A percentile compares a stretch with the other conserved stretches of the same genome.
These are phyloP conservation scores for Pseudotriccus pelzelni DNA, from an alignment of 2,797 vertebrate species.

Conservation along the genomic window DNA sequence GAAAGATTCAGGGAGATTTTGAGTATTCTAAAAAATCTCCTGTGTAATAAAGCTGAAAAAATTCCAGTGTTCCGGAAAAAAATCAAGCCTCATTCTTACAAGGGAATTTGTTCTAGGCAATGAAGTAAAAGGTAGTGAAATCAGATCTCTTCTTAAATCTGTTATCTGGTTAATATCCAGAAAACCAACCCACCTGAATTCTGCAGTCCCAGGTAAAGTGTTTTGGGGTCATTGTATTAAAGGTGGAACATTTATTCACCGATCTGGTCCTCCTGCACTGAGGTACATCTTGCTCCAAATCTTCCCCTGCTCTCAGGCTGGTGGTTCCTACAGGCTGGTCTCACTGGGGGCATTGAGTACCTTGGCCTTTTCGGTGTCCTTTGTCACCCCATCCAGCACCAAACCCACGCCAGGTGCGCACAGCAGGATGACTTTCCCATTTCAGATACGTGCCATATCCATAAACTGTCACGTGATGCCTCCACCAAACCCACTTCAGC, in stretches of 20 bases:
- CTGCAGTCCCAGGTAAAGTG: neutral
- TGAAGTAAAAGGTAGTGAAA: neutral
- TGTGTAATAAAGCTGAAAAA: neutral
- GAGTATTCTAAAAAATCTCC: neutral
- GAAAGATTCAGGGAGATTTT: neutral
- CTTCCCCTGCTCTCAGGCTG: neutral
- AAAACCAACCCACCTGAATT: neutral
- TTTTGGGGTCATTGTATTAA: neutral
- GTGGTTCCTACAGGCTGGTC: neutral
- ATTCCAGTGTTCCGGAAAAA: constrained; percentile 1
- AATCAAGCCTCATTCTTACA: neutral
- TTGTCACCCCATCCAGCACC: neutral
- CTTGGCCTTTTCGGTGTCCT: neutral
- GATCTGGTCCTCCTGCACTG: neutral
- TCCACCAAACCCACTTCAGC: neutral
- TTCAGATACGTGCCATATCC: fast-evolving
- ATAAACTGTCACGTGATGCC: neutral
- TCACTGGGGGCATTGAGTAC: neutral
- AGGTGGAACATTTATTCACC: neutral
- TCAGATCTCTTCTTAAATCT: neutral
- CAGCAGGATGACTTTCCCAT: neutral
- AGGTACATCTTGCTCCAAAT: neutral
- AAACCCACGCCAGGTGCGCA: neutral
- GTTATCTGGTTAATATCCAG: neutral
- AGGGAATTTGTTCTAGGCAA: neutral